These are phyloP conservation scores for Sinocyclocheilus rhinocerous DNA, from an alignment of 2,113 vertebrate species.

Conservation along the genomic window DNA sequence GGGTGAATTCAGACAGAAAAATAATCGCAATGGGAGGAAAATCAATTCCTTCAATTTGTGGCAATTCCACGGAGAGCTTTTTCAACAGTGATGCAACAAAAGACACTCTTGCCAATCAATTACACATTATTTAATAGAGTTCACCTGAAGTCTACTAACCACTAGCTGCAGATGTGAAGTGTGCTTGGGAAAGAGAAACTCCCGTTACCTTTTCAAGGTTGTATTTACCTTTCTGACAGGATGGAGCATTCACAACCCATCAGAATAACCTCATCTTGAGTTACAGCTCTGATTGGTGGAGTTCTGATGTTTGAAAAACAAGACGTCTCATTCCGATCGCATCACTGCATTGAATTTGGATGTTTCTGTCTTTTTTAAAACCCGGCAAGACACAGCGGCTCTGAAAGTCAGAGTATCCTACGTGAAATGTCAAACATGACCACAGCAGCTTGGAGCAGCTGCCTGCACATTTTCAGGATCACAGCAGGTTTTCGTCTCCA, in stretches of 20 bases:
- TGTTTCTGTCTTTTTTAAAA: background rate
- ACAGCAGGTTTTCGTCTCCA: conserved; percentile 17
- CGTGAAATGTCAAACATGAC: conserved; percentile 35
- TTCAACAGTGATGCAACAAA: conserved; percentile 38
- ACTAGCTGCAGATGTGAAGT: background rate
- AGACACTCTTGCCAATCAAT: conserved; percentile 38
- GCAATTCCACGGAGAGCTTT: conserved; percentile 24
- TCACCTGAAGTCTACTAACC: conserved; percentile 38
- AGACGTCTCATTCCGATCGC: background rate
- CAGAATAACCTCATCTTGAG: background rate
- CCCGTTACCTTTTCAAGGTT: background rate
- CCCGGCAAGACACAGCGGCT: background rate
- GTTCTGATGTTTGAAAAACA: background rate
- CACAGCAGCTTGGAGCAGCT: background rate
- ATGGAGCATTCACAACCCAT: background rate
- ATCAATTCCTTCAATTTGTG: conserved; percentile 48
- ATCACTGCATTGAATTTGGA: background rate
- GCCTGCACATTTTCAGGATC: conserved; percentile 10
- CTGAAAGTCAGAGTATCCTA: conserved; percentile 14
- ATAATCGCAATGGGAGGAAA: conserved; percentile 32
- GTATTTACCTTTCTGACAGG: conserved; percentile 1
- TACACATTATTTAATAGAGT: conserved; percentile 52
- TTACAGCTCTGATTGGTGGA: background rate
- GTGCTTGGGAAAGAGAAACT: background rate
- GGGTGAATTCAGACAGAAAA: conserved; percentile 19